Conservation (phyloP, 1,140 invertebrate genomes). For the Telenomus remus region DNA sequence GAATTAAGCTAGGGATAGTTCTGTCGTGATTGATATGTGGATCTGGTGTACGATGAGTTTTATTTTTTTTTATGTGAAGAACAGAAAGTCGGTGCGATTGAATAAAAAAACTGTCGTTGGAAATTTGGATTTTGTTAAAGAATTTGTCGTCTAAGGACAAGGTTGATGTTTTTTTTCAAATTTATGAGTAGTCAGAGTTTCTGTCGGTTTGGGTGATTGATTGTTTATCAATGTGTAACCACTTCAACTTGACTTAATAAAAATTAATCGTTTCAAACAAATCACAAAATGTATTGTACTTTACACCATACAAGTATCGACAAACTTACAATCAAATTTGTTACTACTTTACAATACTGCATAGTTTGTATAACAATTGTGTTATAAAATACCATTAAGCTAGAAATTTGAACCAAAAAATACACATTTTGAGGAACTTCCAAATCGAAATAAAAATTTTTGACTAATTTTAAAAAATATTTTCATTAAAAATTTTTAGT, state of each 20-base stretch:
- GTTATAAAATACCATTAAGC: slow-evolving; percentile 12
- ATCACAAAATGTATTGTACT: not conserved
- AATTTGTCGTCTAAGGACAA: not conserved
- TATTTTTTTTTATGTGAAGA: too few species aligned
- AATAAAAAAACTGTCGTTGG: slow-evolving; percentile 19
- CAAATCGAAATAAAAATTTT: slow-evolving; percentile 4
- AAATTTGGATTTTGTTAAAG: not conserved
- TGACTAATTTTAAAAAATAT: not conserved
- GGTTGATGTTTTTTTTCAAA: not conserved
- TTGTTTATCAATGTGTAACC: too few species aligned
- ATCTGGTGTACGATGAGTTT: slow-evolving; percentile 33
- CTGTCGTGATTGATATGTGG: slow-evolving; percentile 11
- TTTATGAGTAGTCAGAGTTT: too few species aligned
- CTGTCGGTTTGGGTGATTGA: too few species aligned
- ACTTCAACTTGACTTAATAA: too few species aligned
- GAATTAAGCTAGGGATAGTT: slow-evolving; percentile 41
- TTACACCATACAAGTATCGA: not conserved
- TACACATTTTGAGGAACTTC: slow-evolving; percentile 18
- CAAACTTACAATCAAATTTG: slow-evolving; percentile 4
- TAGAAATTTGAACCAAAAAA: slow-evolving; percentile 10
- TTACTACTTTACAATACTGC: slow-evolving; percentile 19
- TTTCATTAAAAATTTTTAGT: too few species aligned
- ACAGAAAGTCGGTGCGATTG: slow-evolving; percentile 26
- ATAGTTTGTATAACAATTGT: slow-evolving; percentile 4
- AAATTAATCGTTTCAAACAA: not conserved